Base-by-base conservation (phyloP, 2,888 invertebrate genomes). In the Cyaniris semiargus region DNA sequence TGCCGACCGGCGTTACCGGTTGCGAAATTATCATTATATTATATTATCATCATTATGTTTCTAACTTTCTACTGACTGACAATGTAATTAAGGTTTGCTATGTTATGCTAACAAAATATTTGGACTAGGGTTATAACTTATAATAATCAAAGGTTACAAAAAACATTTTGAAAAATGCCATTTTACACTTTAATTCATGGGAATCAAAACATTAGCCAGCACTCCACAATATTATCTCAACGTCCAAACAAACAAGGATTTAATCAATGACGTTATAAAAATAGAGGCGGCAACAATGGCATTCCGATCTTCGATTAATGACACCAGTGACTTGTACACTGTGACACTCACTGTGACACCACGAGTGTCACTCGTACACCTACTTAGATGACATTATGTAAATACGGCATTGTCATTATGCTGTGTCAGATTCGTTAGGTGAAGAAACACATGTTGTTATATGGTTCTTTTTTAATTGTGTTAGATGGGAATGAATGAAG, bases 401-500 rank as follows among this genome's bases (percentile, higher is more conserved):
- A 94, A 94, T 93, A 94, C 85, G 86, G 87, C 82, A 89, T 90
- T 87, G 91, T 94, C 92, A 94, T 93, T 94, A 93, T 93, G 87
- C 91, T 81, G 85, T 84, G 86, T 90, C 89, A 92, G 94, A 93
- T 93, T 93, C 93, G 93, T 93, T 93, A 94, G 93, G 94, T 93
- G 94, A 94, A 93, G 93, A 93, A 94, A 94, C 94, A 94, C 87
- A 90, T 94, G 94, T 94, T 93, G 93, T 93, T 93, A 93, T 93
- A 89, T 84, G 85, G 85, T 85, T 85, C 79, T 82, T 87, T 21
- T 44, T 80, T 48, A 58, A 76, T 88, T 84, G 90, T 91, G 88
- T 89, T 76, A 53, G 75, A 44, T 66, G 31, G 27, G 44, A 66
- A 27, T 60, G n/a, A 44, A 44, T 56, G 60, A 3, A 44, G 44